Base-by-base conservation (phyloP, 92 coral and sea anemone genomes). In the Umimayanthus chanpuru region DNA sequence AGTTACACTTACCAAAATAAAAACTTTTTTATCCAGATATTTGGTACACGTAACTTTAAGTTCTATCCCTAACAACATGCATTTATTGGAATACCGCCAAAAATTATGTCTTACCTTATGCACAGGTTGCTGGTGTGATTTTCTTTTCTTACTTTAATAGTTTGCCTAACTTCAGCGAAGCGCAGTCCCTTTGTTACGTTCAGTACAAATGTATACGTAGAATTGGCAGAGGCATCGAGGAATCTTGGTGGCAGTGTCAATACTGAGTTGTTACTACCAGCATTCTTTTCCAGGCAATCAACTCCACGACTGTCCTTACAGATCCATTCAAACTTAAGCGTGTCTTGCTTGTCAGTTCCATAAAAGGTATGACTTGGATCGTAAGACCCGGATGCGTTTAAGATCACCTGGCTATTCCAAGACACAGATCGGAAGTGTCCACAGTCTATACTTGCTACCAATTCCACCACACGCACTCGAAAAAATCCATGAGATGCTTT, bases 341-440 rank as follows among this genome's bases (percentile, higher is more conserved):
- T 61, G 2, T 41, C 10, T 64, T 66, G 70, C 11, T 39, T 82
- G 18, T 58, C 65, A 36, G 79, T 73, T 30, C 85, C 85, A 49
- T 56, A 58, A 21, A 88, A 43, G 32, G 79, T 64, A 66, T 90
- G 77, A 32, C 90, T 89, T 73, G 98, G 98, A 80, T 95, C 96
- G 55, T 92, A 88, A 40, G 98, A 95, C 55, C 72, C 29, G 14
- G 96, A 91, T 16, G 96, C 98, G 56, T 94, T 77, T 9, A 97
- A 70, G 28, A 89, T 79, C 73, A 93, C 87, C 8, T 89, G 88
- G 40, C 85, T 79, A 78, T 85, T 74, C 88, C 92, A 86, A 72
- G 99, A 90, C 87, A 91, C 92, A 77, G 88, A 92, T 41, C 98
- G 92, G 44, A 73, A 66, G 66, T 80, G 86, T 25, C 99, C 99